Evolutionary conservation across 2,113 vertebrate genomes (phyloP), one percentile per base, ranked within the genome.

Genomic region (Rostratula benghalensis): DNA sequence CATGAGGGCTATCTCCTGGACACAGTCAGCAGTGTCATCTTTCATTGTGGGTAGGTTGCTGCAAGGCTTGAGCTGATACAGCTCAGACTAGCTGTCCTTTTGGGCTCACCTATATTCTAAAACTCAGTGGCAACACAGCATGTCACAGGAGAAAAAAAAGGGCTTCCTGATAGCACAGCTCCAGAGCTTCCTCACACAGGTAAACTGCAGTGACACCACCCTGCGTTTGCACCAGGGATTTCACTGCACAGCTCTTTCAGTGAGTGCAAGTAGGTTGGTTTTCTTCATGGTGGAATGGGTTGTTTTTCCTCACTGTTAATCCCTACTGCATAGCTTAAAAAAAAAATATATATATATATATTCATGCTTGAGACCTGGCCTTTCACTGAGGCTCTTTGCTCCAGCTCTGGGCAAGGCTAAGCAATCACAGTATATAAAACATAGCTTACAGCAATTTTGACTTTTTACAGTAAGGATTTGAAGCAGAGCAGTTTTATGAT

Each of bases 401-500:
- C 17, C 68, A 31, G 18, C 74, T 89, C 51, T 43, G 23, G 60
- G 68, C 41, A 81, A 80, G 23, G 28, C 10, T 70, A 86, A 86
- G 43, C 50, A 70, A 63, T 59, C 1, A 0, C 5, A 67, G 6
- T 33, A 18, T 50, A 83, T 67, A 89, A 93, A 95, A 67, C 7
- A 59, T 16, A 45, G 5, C 51, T 92, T 74, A 71, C 18, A 64
- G 60, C 18, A 92, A 23, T 56, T 92, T 56, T 84, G 51, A 82
- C 23, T 51, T 91, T 61, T 92, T 94, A 81, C 48, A 23, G 14
- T 45, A 48, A 67, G 23, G 33, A 35, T 88, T 94, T 92, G 88
- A 67, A 93, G 18, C 30, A 64, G 27, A 75, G 13, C 53, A 87
- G 10, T 4, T 86, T 87, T 60, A 75, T 90, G 51, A 46, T 95